phyloP scores from a whole-genome alignment of 2,113 vertebrate genomes.

The Lathamus discolor region DNA sequence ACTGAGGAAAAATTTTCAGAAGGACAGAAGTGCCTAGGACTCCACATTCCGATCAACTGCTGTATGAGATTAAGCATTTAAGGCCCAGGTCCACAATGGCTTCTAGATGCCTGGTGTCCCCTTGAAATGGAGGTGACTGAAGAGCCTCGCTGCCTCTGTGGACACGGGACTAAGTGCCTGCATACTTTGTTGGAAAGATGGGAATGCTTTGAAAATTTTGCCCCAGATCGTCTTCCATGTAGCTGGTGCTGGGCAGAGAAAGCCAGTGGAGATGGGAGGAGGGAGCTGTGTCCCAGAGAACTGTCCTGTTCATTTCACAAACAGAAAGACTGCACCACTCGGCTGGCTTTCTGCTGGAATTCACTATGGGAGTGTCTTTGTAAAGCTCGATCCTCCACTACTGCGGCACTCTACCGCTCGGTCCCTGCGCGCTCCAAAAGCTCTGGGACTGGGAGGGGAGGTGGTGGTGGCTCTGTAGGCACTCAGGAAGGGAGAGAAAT shows the following conservation, averaged over 20 bases:
- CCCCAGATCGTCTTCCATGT: neutral
- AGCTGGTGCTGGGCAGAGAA: neutral
- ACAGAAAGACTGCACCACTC: neutral
- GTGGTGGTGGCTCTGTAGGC: fast-evolving
- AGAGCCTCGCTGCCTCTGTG: neutral
- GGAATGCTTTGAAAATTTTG: conserved; percentile 32
- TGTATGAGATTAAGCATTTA: neutral
- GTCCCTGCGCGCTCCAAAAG: fast-evolving
- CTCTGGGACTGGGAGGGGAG: fast-evolving
- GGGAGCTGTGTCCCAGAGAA: neutral
- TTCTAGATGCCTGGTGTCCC: neutral
- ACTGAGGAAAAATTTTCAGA: conserved; percentile 48
- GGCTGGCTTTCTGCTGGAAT: neutral
- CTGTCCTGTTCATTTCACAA: conserved; percentile 22
- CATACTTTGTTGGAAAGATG: neutral
- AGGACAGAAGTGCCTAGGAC: conserved; percentile 43
- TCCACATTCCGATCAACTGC: neutral
- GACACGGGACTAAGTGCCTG: neutral
- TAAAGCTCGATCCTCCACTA: fast-evolving
- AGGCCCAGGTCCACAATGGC: neutral
- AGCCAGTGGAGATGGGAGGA: fast-evolving
- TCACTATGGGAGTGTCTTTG: fast-evolving
- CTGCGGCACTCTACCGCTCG: fast-evolving
- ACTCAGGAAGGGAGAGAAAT: neutral
- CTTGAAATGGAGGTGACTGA: fast-evolving